Evolutionary conservation across 2,888 invertebrate genomes (phyloP), one percentile per base, ranked within the genome.

Genomic region (Lottia gigantea): DNA sequence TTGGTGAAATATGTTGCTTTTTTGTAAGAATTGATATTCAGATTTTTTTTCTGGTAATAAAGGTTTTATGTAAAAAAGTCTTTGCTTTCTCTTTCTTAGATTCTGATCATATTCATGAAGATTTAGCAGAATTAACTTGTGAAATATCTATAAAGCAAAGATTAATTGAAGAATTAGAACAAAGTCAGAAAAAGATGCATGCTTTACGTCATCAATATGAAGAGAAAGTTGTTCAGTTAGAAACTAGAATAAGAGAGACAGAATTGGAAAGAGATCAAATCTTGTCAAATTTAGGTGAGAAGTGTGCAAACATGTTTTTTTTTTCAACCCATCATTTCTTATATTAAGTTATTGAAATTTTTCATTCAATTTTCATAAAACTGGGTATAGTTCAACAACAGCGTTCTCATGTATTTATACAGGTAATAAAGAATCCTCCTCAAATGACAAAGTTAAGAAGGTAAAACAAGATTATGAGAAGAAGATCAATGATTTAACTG

Each of bases 91-190:
- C n/a, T n/a, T 16, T 31, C 64, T 6, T 71, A 84, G 85, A 85
- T 68, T 84, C 84, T 2, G 84, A 85, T 72, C 83, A 85, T 71
- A 81, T 89, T 67, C 92, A 94, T 78, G 94, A 94, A 46, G 95
- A 97, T 86, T 90, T 98, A 73, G 94, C 95, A 16, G 94, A 94
- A 14, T 90, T 98, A 19, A 96, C 95, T 71, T 94, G 94, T 64
- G 96, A 98, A 88, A 98, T 98, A 78, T 95, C 95, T 85, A 94
- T 97, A 70, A 98, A 98, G 87, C 95, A 97, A 79, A 94, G 95
- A 71, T 91, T 98, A 63, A 97, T 99, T 76, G 96, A 96, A 83
- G 96, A 98, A 84, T 89, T 98, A 77, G 98, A 98, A 88, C 90
- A 93, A 71, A 95, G 95, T 0, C 96, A 98, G 86, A 92, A 94